Evolutionary conservation across 2,113 vertebrate species (phyloP).

Genomic region (Sylvicapra grimmia): DNA sequence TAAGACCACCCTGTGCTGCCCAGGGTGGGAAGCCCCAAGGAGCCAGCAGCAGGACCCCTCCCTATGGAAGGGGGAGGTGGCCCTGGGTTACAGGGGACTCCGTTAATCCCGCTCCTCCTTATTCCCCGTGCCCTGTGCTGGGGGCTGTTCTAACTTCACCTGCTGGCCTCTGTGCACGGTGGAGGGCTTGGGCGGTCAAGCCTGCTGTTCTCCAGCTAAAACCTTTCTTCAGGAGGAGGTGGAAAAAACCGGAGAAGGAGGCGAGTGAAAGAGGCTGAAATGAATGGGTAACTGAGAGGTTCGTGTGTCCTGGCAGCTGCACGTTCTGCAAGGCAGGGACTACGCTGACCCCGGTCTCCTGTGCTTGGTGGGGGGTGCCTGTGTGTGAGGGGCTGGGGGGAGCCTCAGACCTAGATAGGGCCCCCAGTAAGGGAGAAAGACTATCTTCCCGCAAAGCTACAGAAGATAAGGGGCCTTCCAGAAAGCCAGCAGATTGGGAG

Average conservation of each 20-base stretch:
- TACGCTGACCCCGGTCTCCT: rapidly evolving
- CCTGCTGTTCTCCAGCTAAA: not conserved
- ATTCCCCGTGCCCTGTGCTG: rapidly evolving
- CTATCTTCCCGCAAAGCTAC: not conserved
- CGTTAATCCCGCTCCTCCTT: not conserved
- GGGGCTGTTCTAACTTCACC: not conserved
- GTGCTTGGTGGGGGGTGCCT: not conserved
- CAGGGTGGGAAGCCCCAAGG: rapidly evolving
- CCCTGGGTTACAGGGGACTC: rapidly evolving
- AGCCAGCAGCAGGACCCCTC: rapidly evolving
- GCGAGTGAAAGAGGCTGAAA: not conserved
- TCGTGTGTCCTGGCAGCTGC: rapidly evolving
- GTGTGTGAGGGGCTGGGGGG: not conserved
- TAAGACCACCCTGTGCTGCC: not conserved
- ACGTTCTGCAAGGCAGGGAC: not conserved
- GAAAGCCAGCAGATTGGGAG: not conserved
- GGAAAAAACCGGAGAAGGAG: not conserved
- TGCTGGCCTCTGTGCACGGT: rapidly evolving
- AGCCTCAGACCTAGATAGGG: not conserved
- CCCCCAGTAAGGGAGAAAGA: not conserved
- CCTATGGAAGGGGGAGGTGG: not conserved
- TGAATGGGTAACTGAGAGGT: not conserved
- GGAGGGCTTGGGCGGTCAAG: not conserved
- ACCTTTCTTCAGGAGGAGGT: not conserved
- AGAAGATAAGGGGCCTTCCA: not conserved